Conservation (phyloP, 2,113 vertebrate genomes). For the Dendrocopos noguchii region DNA sequence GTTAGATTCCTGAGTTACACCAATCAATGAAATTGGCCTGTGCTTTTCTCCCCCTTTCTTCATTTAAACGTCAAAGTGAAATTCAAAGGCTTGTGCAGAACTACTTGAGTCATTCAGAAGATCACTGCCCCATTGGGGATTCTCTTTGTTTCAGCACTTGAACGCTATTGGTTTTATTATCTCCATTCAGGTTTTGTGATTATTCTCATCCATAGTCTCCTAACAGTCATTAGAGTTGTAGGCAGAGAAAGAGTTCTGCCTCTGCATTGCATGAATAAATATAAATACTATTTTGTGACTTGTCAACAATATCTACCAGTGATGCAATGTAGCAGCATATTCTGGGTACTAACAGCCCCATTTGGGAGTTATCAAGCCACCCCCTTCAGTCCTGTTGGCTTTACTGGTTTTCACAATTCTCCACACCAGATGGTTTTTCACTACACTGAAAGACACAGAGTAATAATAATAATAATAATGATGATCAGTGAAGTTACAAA, state of each 20-base stretch:
- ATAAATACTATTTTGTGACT: conserved; percentile 43
- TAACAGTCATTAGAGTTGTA: conserved; percentile 56
- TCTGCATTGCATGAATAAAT: conserved; percentile 54
- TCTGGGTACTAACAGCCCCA: neutral
- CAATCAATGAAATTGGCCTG: conserved; percentile 70
- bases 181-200: conserved; percentile 54
- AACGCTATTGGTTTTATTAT: conserved; percentile 66
- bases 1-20: conserved; percentile 65
- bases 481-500: conserved; percentile 45
- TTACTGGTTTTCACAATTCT: neutral
- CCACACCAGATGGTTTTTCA: conserved; percentile 33
- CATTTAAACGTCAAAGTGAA: conserved; percentile 76
- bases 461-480: conserved; percentile 28
- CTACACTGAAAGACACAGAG: neutral
- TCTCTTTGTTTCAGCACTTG: conserved; percentile 71
- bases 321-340: neutral
- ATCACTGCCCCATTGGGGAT: conserved; percentile 63
- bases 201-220: conserved; percentile 38
- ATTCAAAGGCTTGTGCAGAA: conserved; percentile 72
- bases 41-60: conserved; percentile 65
- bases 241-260: conserved; percentile 32
- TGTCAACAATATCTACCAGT: neutral
- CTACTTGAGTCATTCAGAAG: conserved; percentile 67
- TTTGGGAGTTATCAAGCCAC: conserved; percentile 3
- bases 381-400: neutral